phyloP scores from a whole-genome alignment of 2,113 vertebrate genomes.

The Cebus imitator region DNA sequence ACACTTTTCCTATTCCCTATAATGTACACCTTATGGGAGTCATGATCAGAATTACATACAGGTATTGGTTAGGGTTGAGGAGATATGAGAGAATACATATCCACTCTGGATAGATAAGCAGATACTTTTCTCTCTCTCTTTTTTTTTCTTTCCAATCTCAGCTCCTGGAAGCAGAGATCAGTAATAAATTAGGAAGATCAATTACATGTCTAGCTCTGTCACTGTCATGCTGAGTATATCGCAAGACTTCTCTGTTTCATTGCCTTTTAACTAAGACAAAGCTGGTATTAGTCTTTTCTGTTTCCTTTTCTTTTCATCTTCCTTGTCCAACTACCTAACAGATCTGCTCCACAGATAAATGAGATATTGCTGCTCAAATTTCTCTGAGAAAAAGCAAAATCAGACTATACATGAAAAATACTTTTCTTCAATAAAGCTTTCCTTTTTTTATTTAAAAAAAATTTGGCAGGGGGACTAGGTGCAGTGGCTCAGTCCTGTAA shows the following conservation, averaged over 20 bases:
- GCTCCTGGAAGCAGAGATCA: constrained; percentile 29
- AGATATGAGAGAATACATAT: neutral
- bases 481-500: too few relatives aligned
- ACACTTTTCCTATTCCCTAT: neutral
- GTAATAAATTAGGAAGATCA: constrained; percentile 23
- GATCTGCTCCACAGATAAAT: constrained; percentile 56
- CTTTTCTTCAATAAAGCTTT: constrained; percentile 24
- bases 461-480: too few relatives aligned
- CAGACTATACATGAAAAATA: constrained; percentile 33
- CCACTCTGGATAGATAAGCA: neutral
- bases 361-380: constrained; percentile 62
- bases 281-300: constrained; percentile 49
- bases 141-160: neutral
- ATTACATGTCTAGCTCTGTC: neutral
- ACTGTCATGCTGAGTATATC: neutral
- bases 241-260: constrained; percentile 64
- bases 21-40: neutral
- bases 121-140: neutral
- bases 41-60: neutral
- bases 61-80: neutral
- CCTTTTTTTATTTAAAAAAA: too few relatives aligned
- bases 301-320: constrained; percentile 63
- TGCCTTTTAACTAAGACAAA: constrained; percentile 57
- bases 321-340: constrained; percentile 37
- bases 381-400: constrained; percentile 66